These are phyloP conservation scores for Hedya salicella DNA, from an alignment of 2,888 invertebrate species.

Conservation along the genomic window DNA sequence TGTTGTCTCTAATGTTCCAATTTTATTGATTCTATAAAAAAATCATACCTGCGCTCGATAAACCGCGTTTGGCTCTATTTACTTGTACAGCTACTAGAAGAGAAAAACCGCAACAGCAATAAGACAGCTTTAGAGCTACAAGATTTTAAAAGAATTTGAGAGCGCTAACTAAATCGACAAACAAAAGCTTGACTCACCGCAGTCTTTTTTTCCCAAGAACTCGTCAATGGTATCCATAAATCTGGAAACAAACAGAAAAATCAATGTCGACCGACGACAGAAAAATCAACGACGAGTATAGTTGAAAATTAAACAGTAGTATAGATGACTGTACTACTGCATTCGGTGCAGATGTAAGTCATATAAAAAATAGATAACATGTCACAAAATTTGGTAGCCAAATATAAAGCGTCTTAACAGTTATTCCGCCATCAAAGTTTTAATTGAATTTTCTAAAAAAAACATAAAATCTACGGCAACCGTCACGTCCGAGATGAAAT, in stretches of 20 bases:
- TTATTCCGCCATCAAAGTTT: conserved; percentile 74
- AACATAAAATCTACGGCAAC: conserved; percentile 75
- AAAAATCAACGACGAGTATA: too few relatives aligned
- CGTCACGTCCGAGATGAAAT: conserved; percentile 77
- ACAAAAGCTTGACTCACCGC: conserved; percentile 72
- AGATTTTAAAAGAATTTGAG: conserved; percentile 63
- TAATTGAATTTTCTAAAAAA: conserved; percentile 80
- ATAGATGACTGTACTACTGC: background rate
- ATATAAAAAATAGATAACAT: conserved; percentile 41
- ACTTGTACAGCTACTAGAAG: conserved; percentile 62
- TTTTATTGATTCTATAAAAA: conserved; percentile 27
- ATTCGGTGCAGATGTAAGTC: conserved; percentile 26
- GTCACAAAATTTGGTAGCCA: conserved; percentile 64
- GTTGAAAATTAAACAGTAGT: too few relatives aligned
- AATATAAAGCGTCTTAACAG: conserved; percentile 74
- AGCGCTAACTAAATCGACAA: conserved; percentile 61
- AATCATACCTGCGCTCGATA: conserved; percentile 57
- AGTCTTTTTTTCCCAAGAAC: conserved; percentile 68
- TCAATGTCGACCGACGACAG: conserved; percentile 51
- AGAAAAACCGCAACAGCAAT: conserved; percentile 64
- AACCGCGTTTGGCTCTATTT: conserved; percentile 57
- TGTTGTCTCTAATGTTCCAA: conserved; percentile 21
- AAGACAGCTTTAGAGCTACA: conserved; percentile 58
- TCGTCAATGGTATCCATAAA: conserved; percentile 74
- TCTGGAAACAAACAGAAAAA: conserved; percentile 69